phyloP scores from a whole-genome alignment of 2,797 vertebrate species.

The Sebastes miniatus region DNA sequence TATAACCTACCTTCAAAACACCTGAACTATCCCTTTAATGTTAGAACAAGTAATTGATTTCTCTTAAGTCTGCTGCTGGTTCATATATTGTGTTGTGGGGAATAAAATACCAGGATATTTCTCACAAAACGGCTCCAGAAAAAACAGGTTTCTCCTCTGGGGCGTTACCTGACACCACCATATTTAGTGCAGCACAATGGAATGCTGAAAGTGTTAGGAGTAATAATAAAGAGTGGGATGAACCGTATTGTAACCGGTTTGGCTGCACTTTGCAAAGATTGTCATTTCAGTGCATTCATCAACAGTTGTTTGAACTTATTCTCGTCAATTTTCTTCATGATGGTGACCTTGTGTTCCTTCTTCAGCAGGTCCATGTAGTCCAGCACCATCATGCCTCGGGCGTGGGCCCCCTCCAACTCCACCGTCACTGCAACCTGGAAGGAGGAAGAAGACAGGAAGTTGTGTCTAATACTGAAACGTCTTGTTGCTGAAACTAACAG shows the following conservation, averaged over 20 bases:
- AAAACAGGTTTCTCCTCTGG: neutral
- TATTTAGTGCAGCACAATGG: neutral
- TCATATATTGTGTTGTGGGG: too few species aligned
- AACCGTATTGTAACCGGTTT: too few species aligned
- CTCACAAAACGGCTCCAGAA: too few species aligned
- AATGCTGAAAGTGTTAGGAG: too few species aligned
- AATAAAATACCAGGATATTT: too few species aligned
- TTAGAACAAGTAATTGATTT: too few species aligned
- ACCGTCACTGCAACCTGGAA: conserved; percentile 65
- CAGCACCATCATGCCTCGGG: conserved; percentile 80
- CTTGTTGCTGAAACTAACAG: neutral
- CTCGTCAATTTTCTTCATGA: conserved; percentile 75
- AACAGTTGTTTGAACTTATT: conserved; percentile 74
- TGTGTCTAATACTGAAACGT: fast-evolving
- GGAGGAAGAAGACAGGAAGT: neutral
- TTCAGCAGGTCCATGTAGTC: conserved; percentile 68
- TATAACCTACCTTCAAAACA: too few species aligned
- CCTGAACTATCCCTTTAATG: too few species aligned
- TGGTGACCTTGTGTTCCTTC: conserved; percentile 69
- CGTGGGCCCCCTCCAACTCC: conserved; percentile 70
- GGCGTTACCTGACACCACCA: too few species aligned
- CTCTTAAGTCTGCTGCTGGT: too few species aligned
- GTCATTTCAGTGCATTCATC: conserved; percentile 69
- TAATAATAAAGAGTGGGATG: too few species aligned
- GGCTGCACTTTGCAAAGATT: too few species aligned